Conservation (phyloP, 2,797 vertebrate species). For the Callimico goeldii region DNA sequence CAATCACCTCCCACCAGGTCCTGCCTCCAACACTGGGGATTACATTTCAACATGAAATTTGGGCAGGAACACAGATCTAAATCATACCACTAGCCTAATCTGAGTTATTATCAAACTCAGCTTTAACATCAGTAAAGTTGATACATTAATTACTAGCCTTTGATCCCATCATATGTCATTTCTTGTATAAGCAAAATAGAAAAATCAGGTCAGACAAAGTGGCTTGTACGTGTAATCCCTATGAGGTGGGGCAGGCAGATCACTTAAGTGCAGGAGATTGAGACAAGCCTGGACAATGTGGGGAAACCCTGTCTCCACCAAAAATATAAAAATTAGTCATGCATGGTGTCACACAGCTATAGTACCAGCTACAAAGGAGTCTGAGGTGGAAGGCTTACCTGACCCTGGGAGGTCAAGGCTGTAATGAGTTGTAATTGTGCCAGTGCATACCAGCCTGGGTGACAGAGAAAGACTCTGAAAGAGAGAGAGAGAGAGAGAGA, state of each 20-base stretch:
- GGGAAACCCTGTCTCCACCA: too few species aligned
- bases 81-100: not conserved
- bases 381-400: too few species aligned
- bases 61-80: not conserved
- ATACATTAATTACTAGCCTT: not conserved
- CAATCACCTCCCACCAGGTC: too few species aligned
- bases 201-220: not conserved
- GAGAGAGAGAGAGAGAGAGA: accelerated
- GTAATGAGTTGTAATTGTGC: too few species aligned
- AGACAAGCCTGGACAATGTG: not conserved
- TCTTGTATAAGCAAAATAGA: not conserved
- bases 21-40: too few species aligned
- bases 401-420: too few species aligned
- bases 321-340: too few species aligned
- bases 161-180: not conserved
- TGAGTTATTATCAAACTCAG: not conserved
- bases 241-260: not conserved
- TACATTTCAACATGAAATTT: not conserved
- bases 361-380: too few species aligned
- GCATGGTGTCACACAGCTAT: too few species aligned
- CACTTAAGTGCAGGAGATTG: not conserved
- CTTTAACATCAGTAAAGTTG: not conserved
- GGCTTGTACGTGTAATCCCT: not conserved
- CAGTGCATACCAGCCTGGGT: too few species aligned
- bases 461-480: too few species aligned